Evolutionary conservation across 2,888 invertebrate species (phyloP).

Genomic region (Ophion slaviceki): DNA sequence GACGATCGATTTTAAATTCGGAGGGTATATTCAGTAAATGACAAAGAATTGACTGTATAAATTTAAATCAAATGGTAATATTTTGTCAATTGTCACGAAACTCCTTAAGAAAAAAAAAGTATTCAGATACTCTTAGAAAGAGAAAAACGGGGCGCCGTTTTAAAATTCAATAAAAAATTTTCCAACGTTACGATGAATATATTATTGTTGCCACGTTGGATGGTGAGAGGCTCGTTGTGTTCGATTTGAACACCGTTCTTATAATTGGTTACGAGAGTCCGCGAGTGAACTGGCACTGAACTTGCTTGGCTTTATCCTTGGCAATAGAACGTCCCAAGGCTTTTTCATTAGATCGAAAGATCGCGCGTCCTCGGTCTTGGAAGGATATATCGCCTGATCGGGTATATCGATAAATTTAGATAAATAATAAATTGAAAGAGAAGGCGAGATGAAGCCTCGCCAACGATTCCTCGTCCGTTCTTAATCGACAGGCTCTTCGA

Average conservation of each 20-base stretch:
- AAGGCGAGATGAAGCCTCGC: constrained; percentile 6
- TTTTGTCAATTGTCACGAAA: too few species aligned
- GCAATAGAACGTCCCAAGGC: constrained; percentile 53
- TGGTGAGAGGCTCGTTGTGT: neutral
- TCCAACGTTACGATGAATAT: neutral
- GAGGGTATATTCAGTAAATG: too few species aligned
- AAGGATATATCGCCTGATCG: constrained; percentile 8
- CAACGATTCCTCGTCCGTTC: neutral
- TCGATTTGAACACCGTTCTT: too few species aligned
- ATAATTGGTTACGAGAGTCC: neutral
- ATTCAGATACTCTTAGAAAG: neutral
- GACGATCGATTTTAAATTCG: too few species aligned
- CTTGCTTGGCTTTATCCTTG: constrained; percentile 37
- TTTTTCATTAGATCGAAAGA: constrained; percentile 29
- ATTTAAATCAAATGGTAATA: too few species aligned
- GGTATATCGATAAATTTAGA: constrained; percentile 5
- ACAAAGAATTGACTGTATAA: too few species aligned
- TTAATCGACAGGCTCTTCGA: neutral
- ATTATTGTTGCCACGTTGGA: neutral
- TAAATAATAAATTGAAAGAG: neutral
- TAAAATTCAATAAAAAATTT: neutral
- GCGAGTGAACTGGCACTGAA: constrained; percentile 26
- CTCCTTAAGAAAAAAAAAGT: neutral
- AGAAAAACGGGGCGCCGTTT: neutral
- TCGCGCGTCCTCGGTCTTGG: constrained; percentile 13